Conservation (phyloP, 2,113 vertebrate species). For the Entosphenus tridentatus region DNA sequence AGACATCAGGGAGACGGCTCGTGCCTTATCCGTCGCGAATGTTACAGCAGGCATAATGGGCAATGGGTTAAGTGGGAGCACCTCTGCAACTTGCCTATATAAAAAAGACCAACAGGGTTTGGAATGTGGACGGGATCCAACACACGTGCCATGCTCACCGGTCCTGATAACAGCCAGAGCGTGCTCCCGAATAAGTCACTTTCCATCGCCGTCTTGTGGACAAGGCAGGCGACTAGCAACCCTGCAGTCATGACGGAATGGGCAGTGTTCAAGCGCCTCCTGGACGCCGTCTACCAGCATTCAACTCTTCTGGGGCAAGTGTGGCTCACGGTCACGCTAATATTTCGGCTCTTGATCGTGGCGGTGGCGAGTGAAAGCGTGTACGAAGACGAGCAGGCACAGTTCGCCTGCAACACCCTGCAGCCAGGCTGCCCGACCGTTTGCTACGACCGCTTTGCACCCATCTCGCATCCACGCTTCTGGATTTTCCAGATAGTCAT, state of each 20-base stretch:
- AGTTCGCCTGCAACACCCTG: conserved; percentile 35
- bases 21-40: too few relatives aligned
- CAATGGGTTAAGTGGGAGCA: too few relatives aligned
- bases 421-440: conserved; percentile 32
- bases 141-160: too few relatives aligned
- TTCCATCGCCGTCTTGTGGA: too few relatives aligned
- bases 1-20: too few relatives aligned
- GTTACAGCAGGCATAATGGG: too few relatives aligned
- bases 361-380: conserved; percentile 34
- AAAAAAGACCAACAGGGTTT: too few relatives aligned
- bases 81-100: too few relatives aligned
- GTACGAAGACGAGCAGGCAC: conserved; percentile 31
- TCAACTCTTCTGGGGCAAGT: conserved; percentile 36
- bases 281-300: conserved; percentile 38
- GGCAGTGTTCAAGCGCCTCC: conserved; percentile 33
- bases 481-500: conserved; percentile 40
- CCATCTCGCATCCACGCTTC: conserved; percentile 34
- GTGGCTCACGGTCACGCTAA: conserved; percentile 38
- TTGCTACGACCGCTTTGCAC: conserved; percentile 32
- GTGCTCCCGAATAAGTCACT: too few relatives aligned
- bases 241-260: conserved; percentile 31
- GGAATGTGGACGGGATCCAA: too few relatives aligned
- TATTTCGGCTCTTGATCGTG: conserved; percentile 31
- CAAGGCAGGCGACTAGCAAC: too few relatives aligned
- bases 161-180: too few relatives aligned